phyloP scores from a whole-genome alignment of 1,140 invertebrate species.

The Drosophila fuyamai region DNA sequence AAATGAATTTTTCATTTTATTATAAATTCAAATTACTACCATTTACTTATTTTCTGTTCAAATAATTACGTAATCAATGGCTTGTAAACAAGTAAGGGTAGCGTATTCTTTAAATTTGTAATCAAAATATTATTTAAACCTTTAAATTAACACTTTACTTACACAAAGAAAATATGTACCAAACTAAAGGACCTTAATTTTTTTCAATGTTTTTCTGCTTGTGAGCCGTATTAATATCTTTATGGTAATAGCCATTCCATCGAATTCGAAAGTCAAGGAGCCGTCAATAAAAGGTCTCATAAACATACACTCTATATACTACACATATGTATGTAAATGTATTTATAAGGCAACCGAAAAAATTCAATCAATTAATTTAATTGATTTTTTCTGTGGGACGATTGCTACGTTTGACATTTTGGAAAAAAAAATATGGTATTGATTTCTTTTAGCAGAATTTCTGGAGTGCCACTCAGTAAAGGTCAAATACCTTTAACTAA shows the following conservation, averaged over 20 bases:
- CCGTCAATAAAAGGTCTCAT: constrained; percentile 26
- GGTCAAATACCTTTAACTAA: constrained; percentile 34
- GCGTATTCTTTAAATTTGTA: no score
- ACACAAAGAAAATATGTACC: no score
- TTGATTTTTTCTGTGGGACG: neutral
- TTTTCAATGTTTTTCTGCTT: neutral
- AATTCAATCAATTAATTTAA: constrained; percentile 4
- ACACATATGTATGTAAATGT: neutral
- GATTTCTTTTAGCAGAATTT: constrained; percentile 2
- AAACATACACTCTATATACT: neutral
- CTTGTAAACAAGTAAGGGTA: no score
- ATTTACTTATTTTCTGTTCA: no score
- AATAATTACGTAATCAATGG: no score
- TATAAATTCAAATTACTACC: no score
- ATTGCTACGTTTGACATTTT: neutral
- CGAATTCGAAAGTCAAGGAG: constrained; percentile 16
- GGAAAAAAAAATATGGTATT: constrained; percentile 1
- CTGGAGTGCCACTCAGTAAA: neutral
- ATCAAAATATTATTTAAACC: no score
- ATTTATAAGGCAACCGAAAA: neutral
- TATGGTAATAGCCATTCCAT: constrained; percentile 40
- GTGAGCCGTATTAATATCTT: constrained; percentile 47
- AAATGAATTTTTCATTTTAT: no score
- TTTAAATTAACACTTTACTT: no score
- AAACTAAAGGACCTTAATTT: neutral